Percentiles rank a stretch among this genome's conserved stretches.
Conservation (phyloP, 1,140 invertebrate genomes). For the Lutraria rhynchaena region DNA sequence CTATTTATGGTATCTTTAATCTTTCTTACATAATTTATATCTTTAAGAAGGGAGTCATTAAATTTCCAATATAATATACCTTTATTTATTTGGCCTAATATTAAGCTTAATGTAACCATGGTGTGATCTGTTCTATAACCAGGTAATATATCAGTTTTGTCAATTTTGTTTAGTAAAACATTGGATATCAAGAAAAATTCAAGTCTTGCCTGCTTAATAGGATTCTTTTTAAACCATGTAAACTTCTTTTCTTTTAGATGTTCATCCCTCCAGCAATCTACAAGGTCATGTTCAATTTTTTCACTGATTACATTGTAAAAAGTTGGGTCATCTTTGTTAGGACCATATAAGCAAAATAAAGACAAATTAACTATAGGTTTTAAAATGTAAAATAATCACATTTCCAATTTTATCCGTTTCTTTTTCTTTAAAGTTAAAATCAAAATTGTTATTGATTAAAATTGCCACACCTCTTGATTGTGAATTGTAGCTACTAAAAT, state of each 20-base stretch:
- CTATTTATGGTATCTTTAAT: constrained; percentile 12
- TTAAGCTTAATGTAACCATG: background rate
- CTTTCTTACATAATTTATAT: constrained; percentile 7
- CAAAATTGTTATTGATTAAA: constrained; percentile 40
- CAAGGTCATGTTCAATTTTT: constrained; percentile 7
- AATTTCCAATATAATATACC: constrained; percentile 32
- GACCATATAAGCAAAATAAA: constrained; percentile 33
- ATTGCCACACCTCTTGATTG: background rate
- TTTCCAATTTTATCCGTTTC: constrained; percentile 33
- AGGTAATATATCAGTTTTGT: background rate
- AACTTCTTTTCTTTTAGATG: constrained; percentile 1
- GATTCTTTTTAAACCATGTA: constrained; percentile 36
- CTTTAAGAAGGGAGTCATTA: constrained; percentile 18
- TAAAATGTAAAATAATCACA: constrained; percentile 5
- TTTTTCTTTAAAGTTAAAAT: constrained; percentile 2
- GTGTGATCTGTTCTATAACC: constrained; percentile 43
- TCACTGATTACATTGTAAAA: constrained; percentile 14
- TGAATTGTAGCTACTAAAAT: too few species aligned
- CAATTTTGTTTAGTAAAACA: background rate
- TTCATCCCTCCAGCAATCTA: constrained; percentile 24
- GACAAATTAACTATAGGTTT: background rate
- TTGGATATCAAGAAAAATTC: constrained; percentile 39
- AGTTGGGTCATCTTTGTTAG: constrained; percentile 44
- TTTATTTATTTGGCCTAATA: constrained; percentile 27
- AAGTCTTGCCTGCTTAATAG: constrained; percentile 29